Percentiles rank a stretch among this genome's conserved stretches.
These are phyloP conservation scores for Caenorhabditis wallacei DNA, from an alignment of 2,888 invertebrate species.

Conservation along the genomic window DNA sequence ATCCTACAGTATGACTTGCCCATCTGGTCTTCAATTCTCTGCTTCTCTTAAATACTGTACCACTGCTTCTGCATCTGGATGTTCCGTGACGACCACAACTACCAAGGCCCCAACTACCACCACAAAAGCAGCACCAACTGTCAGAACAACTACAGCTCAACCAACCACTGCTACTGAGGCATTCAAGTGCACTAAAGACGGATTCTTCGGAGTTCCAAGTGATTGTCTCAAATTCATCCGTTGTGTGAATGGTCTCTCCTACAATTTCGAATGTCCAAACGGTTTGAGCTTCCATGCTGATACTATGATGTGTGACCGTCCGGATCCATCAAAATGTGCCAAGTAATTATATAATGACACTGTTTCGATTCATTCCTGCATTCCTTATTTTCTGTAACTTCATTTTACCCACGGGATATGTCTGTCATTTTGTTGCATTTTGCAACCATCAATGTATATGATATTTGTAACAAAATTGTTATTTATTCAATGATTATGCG, in stretches of 20 bases:
- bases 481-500: conserved; percentile 27
- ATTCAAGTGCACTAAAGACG: conserved; percentile 78
- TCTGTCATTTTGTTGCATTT: conserved; percentile 32
- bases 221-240: conserved; percentile 78
- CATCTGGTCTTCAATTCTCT: conserved; percentile 76
- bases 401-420: conserved; percentile 51
- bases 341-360: conserved; percentile 34
- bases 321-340: conserved; percentile 77
- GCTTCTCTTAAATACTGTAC: conserved; percentile 73
- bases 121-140: conserved; percentile 46
- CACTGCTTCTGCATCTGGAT: conserved; percentile 59
- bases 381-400: conserved; percentile 45
- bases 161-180: conserved; percentile 28
- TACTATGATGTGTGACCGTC: conserved; percentile 78
- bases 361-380: conserved; percentile 43
- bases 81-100: conserved; percentile 55
- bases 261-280: conserved; percentile 81
- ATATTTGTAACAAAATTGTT: conserved; percentile 25
- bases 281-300: conserved; percentile 79
- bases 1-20: conserved; percentile 74
- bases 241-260: conserved; percentile 79
- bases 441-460: conserved; percentile 14
- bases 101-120: conserved; percentile 54
- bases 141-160: conserved; percentile 35
- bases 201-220: conserved; percentile 78